A percentile compares a stretch with the other conserved stretches of the same genome.
phyloP scores from a whole-genome alignment of 2,888 invertebrate species.

The Hartigia nigra region DNA sequence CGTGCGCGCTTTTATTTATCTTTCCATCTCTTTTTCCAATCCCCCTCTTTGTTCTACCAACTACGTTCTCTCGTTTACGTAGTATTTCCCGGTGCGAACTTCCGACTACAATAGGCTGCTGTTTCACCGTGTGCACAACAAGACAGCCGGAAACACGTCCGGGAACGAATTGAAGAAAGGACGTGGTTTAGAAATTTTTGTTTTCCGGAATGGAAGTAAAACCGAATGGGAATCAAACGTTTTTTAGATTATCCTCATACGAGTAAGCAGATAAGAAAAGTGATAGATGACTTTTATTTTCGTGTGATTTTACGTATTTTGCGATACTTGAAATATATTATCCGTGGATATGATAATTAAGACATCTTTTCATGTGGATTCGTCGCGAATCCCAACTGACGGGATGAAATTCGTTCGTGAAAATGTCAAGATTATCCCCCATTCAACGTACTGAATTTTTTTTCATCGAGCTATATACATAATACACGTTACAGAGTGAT shows the following conservation, averaged over 20 bases:
- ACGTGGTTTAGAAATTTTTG: neutral
- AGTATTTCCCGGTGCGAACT: neutral
- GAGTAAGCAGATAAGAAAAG: neutral
- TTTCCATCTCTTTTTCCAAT: neutral
- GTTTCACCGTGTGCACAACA: neutral
- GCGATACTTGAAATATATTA: neutral
- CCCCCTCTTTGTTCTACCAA: neutral
- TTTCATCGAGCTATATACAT: neutral
- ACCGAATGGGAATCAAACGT: neutral
- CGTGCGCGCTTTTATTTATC: neutral
- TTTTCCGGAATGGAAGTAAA: neutral
- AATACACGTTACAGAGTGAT: too few species aligned
- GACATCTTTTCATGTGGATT: neutral
- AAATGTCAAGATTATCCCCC: neutral
- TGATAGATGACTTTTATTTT: neutral
- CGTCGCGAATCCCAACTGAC: neutral
- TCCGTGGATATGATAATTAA: neutral
- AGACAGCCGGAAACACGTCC: neutral
- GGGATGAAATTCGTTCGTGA: neutral
- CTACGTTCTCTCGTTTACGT: neutral
- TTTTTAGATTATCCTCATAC: neutral
- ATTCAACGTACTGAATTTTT: neutral
- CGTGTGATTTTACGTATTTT: neutral
- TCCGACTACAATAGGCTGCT: neutral
- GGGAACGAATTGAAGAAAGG: neutral